Percentiles rank a stretch among this genome's conserved stretches.
Evolutionary conservation across 2,113 vertebrate species (phyloP).

Genomic region (Psilopsiagon aymara): DNA sequence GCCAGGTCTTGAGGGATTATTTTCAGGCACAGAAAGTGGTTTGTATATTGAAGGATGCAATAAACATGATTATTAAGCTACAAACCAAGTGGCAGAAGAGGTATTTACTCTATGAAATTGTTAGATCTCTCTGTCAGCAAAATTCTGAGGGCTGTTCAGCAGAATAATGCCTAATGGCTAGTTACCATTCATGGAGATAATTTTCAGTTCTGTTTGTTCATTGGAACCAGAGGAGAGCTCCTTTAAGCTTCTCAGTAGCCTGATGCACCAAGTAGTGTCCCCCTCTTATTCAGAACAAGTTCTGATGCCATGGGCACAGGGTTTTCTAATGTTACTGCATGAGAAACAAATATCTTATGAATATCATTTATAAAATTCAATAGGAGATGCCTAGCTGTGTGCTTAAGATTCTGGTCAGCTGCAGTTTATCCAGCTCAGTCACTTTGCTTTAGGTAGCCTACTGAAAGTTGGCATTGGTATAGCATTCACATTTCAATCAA

Average conservation of each 20-base stretch:
- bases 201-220: neutral
- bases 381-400: neutral
- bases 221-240: neutral
- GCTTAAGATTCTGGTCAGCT: neutral
- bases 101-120: neutral
- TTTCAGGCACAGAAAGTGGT: neutral
- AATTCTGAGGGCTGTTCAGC: neutral
- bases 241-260: neutral
- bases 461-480: neutral
- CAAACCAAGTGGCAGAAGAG: neutral
- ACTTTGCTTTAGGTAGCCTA: neutral
- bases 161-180: neutral
- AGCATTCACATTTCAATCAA: neutral
- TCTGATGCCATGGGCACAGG: neutral
- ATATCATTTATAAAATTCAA: neutral
- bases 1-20: neutral
- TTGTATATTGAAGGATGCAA: neutral
- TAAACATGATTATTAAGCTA: neutral
- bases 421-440: neutral
- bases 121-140: neutral
- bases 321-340: neutral
- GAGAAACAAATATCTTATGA: neutral
- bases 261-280: neutral
- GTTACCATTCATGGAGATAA: neutral
- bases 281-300: neutral